Percentiles rank a stretch among this genome's conserved stretches.
These are phyloP conservation scores for Metopia argyrocephala DNA, from an alignment of 2,888 invertebrate genomes.

Conservation along the genomic window DNA sequence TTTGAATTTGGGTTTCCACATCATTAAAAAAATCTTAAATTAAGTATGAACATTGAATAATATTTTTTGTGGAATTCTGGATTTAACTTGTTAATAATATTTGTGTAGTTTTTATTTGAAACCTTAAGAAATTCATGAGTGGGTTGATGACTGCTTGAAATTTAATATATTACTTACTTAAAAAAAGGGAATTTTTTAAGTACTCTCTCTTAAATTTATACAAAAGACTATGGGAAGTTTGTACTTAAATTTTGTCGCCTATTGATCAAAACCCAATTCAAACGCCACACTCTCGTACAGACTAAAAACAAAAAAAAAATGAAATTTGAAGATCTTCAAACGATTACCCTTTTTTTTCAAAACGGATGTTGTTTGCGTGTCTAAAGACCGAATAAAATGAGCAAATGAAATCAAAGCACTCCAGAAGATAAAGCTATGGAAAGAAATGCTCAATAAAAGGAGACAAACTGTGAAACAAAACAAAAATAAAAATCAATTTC, in stretches of 20 bases:
- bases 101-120: too few relatives aligned
- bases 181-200: too few relatives aligned
- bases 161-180: too few relatives aligned
- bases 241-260: conserved; percentile 59
- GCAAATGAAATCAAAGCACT: conserved; percentile 36
- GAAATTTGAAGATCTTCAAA: conserved; percentile 21
- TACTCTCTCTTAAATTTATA: not conserved
- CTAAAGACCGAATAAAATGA: conserved; percentile 54
- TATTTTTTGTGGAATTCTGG: too few relatives aligned
- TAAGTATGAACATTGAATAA: too few relatives aligned
- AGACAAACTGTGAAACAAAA: too few relatives aligned
- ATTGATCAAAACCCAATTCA: conserved; percentile 18
- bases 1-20: too few relatives aligned
- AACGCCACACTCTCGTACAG: not conserved
- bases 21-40: too few relatives aligned
- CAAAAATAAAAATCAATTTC: conserved; percentile 4
- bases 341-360: not conserved
- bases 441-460: not conserved
- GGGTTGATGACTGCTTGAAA: too few relatives aligned
- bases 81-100: too few relatives aligned
- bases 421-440: not conserved
- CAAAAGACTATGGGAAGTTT: conserved; percentile 32
- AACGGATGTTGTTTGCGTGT: conserved; percentile 62
- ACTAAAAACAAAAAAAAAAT: not conserved
- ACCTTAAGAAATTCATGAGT: too few relatives aligned